Evolutionary conservation across 2,888 invertebrate species (phyloP), one percentile per base, ranked within the genome.

Genomic region (Drosophila setosimentum): DNA sequence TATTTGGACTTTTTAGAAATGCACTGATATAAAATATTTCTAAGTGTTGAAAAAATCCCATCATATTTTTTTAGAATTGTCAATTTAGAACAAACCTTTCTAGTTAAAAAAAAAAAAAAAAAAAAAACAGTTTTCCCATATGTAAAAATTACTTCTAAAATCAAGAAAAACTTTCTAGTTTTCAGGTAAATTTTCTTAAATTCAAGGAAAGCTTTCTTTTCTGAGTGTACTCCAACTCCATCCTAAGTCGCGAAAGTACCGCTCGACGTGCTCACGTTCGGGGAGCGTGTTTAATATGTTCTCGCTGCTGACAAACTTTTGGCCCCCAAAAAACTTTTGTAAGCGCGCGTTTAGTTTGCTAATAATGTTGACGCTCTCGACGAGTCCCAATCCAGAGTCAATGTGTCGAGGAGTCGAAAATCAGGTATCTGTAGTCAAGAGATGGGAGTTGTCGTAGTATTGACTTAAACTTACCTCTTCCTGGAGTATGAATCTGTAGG

Each of bases 381-480:
- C 51, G 57, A 83, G 58, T 63, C 71, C 29, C 65, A 75, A 33
- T 65, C 37, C 27, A 33, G 32, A 32, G 27, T 35, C 21, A 18
- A 29, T 50, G 16, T 30, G n/a, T 45, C 42, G 21, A 16, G 24
- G 7, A 57, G 27, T 40, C 32, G 21, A 24, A 48, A 61, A 37
- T 27, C 11, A 24, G 7, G 10, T 42, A 29, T 51, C 30, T 42
- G 49, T 18, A 50, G 63, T 48, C 53, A 40, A 53, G 30, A 54
- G 45, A 45, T 74, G 68, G 59, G 50, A 54, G 55, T 61, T 76
- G 68, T 65, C 75, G 63, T 67, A 78, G 67, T 68, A 68, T 71
- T 71, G 63, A 68, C 75, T 67, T 59, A 7, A 21, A 88, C 91
- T 91, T 81, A 93, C 93, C 92, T 93, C 90, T 82, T 93, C 93